A percentile compares a stretch with the other conserved stretches of the same genome.
These are phyloP conservation scores for Griposia aprilina DNA, from an alignment of 2,888 invertebrate species.

Conservation along the genomic window DNA sequence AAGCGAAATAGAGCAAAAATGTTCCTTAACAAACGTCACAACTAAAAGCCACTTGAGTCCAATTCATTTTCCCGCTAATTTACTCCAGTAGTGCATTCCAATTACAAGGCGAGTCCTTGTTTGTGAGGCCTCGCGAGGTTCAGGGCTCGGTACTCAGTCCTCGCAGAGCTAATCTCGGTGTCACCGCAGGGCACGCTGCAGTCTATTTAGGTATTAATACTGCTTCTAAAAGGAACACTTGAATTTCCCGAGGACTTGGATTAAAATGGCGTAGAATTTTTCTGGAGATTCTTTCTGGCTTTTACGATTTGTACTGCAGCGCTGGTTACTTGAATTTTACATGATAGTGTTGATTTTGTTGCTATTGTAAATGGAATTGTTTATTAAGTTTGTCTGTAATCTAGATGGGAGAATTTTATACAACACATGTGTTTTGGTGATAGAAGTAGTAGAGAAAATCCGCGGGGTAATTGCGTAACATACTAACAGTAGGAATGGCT, in stretches of 20 bases:
- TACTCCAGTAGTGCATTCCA: constrained; percentile 43
- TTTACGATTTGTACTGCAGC: constrained; percentile 38
- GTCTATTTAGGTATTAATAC: constrained; percentile 73
- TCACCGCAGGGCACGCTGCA: constrained; percentile 71
- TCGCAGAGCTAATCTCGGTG: constrained; percentile 73
- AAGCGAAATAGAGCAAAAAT: background rate
- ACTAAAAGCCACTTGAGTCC: constrained; percentile 16
- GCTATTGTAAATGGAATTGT: constrained; percentile 56
- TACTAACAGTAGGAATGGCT: no score
- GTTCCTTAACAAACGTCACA: background rate
- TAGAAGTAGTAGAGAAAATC: background rate
- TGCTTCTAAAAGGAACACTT: constrained; percentile 65
- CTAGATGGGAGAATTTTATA: constrained; percentile 15
- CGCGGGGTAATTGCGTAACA: no score
- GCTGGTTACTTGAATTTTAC: constrained; percentile 34
- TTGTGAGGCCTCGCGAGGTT: constrained; percentile 47
- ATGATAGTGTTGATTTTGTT: constrained; percentile 47
- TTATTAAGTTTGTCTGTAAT: constrained; percentile 38
- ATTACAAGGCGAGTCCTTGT: constrained; percentile 46
- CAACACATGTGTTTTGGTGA: background rate
- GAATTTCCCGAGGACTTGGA: constrained; percentile 63
- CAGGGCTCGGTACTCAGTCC: constrained; percentile 24
- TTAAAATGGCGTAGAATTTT: constrained; percentile 63
- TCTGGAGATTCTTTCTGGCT: constrained; percentile 44
- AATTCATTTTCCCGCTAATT: constrained; percentile 54